phyloP scores from a whole-genome alignment of 2,113 vertebrate genomes.

The Globicephala melas region DNA sequence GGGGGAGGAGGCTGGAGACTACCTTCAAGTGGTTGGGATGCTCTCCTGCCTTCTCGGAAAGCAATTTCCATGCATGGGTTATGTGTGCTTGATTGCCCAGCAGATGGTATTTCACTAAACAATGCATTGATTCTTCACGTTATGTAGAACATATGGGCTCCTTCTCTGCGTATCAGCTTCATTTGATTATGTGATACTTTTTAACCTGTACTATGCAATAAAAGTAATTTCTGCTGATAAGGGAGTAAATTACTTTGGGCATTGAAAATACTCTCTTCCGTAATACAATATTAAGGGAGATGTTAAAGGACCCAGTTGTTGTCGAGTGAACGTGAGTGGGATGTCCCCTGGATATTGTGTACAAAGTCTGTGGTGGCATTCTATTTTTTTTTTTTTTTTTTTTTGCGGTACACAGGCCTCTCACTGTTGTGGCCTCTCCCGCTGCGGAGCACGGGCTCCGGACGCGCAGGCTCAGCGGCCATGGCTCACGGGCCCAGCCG shows the following conservation, averaged over 20 bases:
- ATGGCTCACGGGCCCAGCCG: too few relatives aligned
- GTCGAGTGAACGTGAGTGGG: neutral
- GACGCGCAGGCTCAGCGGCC: too few relatives aligned
- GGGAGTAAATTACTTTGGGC: conserved; percentile 27
- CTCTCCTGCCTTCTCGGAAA: conserved; percentile 33
- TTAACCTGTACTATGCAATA: conserved; percentile 39
- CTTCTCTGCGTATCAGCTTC: conserved; percentile 45
- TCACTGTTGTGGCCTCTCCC: too few relatives aligned
- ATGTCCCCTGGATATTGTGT: neutral
- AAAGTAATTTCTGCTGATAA: conserved; percentile 41
- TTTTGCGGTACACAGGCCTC: too few relatives aligned
- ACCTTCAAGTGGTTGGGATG: neutral
- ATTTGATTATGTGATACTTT: conserved; percentile 58
- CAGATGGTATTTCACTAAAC: conserved; percentile 48
- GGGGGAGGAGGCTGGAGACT: neutral
- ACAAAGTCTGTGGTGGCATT: neutral
- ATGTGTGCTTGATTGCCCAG: neutral
- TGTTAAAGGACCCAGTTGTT: neutral
- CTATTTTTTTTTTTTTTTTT: too few relatives aligned
- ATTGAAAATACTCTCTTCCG: conserved; percentile 11
- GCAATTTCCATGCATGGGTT: neutral
- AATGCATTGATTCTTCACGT: conserved; percentile 48
- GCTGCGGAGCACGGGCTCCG: too few relatives aligned
- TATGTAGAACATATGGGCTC: conserved; percentile 37
- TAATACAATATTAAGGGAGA: conserved; percentile 9